phyloP scores from a whole-genome alignment of 2,888 invertebrate species.

The Abscondita cerata region DNA sequence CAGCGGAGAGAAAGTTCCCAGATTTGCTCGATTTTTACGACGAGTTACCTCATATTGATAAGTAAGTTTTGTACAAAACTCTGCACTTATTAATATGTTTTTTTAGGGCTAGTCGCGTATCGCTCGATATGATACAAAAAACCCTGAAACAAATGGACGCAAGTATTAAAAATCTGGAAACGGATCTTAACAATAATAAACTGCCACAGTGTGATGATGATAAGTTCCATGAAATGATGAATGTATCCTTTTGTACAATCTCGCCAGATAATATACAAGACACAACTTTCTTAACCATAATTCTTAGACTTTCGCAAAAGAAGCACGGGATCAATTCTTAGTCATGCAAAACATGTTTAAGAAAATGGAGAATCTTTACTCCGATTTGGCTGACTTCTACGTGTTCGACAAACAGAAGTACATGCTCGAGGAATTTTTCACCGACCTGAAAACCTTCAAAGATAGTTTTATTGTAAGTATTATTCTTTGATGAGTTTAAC shows the following conservation, averaged over 20 bases:
- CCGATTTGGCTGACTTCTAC: conserved; percentile 86
- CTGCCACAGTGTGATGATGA: conserved; percentile 83
- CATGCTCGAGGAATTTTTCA: conserved; percentile 93
- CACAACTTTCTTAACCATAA: conserved; percentile 45
- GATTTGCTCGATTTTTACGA: conserved; percentile 83
- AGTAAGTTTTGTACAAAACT: conserved; percentile 54
- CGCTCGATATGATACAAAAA: conserved; percentile 82
- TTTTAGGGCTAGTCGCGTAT: conserved; percentile 81
- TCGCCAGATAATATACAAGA: not conserved
- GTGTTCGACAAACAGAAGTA: conserved; percentile 94
- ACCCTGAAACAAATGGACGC: conserved; percentile 85
- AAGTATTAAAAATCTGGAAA: conserved; percentile 87
- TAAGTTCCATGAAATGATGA: conserved; percentile 86
- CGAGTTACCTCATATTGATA: conserved; percentile 89
- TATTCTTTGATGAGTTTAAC: not conserved
- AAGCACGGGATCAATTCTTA: conserved; percentile 86
- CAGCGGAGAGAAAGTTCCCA: conserved; percentile 87
- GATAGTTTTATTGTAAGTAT: conserved; percentile 81
- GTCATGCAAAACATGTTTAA: conserved; percentile 92
- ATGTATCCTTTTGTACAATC: conserved; percentile 62
- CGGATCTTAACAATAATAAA: conserved; percentile 85
- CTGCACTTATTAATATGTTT: not conserved
- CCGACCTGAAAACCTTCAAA: conserved; percentile 93
- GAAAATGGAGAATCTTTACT: conserved; percentile 88
- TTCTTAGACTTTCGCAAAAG: conserved; percentile 72